Percentiles rank a stretch among this genome's conserved stretches.
These are phyloP conservation scores for Thalassarche chlororhynchos DNA, from an alignment of 2,113 vertebrate species.

Conservation along the genomic window DNA sequence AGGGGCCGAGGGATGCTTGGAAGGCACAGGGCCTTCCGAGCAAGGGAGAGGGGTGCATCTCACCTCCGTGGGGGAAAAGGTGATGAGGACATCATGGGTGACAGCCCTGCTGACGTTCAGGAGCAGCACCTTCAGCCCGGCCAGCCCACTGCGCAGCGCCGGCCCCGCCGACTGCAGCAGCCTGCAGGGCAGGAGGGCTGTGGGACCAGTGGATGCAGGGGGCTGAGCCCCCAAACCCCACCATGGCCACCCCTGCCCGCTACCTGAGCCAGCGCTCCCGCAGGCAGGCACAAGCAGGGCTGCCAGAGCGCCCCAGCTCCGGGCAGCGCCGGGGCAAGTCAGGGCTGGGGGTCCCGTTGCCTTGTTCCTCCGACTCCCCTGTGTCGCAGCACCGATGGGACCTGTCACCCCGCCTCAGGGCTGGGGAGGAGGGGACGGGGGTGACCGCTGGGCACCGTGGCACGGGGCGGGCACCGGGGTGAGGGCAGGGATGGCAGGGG, in stretches of 20 bases:
- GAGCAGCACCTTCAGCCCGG: background rate
- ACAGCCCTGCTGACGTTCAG: slow-evolving; percentile 1
- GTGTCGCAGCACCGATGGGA: background rate
- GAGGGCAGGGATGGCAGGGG: background rate
- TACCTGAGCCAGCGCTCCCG: background rate
- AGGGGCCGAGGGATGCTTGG: background rate
- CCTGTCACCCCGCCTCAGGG: background rate
- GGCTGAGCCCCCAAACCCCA: background rate
- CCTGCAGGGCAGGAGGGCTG: background rate
- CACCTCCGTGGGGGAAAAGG: slow-evolving; percentile 42
- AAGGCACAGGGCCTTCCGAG: accelerated
- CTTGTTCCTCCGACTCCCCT: accelerated
- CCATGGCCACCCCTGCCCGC: accelerated
- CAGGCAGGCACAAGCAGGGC: background rate
- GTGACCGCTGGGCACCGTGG: background rate
- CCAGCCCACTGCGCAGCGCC: accelerated
- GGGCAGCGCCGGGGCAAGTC: accelerated
- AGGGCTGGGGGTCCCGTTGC: accelerated
- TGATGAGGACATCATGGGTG: slow-evolving; percentile 12
- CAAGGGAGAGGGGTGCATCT: background rate
- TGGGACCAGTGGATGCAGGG: accelerated
- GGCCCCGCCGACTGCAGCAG: background rate
- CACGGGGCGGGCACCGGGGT: accelerated
- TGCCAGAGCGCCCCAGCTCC: accelerated
- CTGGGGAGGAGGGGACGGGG: background rate